Evolutionary conservation across 2,797 vertebrate genomes (phyloP).

Genomic region (Lepilemur ruficaudatus): DNA sequence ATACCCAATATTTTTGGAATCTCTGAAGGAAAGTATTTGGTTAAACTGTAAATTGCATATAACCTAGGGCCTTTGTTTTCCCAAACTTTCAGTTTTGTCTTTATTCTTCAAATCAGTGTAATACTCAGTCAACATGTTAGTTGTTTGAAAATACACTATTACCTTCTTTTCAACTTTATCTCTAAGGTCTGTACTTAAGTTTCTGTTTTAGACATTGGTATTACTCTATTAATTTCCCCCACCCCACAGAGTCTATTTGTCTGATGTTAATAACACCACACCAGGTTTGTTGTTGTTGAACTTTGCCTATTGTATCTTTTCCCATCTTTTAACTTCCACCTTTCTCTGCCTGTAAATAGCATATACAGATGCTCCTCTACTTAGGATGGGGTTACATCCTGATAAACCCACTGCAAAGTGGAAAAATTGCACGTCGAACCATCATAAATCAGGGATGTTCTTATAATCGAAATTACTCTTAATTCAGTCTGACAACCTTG

Average conservation of each 20-base stretch:
- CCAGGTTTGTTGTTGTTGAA: background rate
- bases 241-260: background rate
- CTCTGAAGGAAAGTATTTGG: slow-evolving; percentile 44
- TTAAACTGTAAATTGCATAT: slow-evolving; percentile 36
- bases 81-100: slow-evolving; percentile 20
- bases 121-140: background rate
- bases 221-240: background rate
- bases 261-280: background rate
- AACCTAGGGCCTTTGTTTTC: slow-evolving; percentile 38
- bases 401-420: background rate
- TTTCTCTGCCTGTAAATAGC: slow-evolving; percentile 24
- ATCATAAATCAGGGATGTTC: background rate
- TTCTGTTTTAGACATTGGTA: background rate
- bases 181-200: slow-evolving; percentile 37
- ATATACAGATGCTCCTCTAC: background rate
- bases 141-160: slow-evolving; percentile 31
- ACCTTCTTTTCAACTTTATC: slow-evolving; percentile 43
- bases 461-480: background rate
- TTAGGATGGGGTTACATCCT: background rate
- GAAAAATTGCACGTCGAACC: background rate
- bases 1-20: slow-evolving; percentile 27
- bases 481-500: background rate
- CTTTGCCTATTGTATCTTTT: background rate
- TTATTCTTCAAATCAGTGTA: slow-evolving; percentile 54
- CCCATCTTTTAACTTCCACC: background rate